Percentiles rank a stretch among this genome's conserved stretches.
These are phyloP conservation scores for Dendroctonus ponderosae DNA, from an alignment of 1,140 invertebrate species.

Conservation along the genomic window DNA sequence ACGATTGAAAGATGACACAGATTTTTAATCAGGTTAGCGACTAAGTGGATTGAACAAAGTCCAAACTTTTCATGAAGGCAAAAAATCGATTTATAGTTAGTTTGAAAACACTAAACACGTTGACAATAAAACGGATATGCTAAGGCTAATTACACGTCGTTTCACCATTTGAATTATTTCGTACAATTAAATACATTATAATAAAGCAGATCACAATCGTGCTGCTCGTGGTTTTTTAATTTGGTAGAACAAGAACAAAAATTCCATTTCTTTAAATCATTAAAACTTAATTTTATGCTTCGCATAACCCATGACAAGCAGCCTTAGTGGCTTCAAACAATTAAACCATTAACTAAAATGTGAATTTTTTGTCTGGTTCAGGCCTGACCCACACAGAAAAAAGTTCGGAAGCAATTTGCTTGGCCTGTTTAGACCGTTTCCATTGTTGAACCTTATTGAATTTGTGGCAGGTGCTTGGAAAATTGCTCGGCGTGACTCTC, in stretches of 20 bases:
- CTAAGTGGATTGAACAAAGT: no score
- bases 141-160: slow-evolving; percentile 19
- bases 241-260: slow-evolving; percentile 29
- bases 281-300: slow-evolving; percentile 48
- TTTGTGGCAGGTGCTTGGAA: slow-evolving; percentile 13
- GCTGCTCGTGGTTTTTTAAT: slow-evolving; percentile 23
- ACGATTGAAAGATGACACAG: no score
- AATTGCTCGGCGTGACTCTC: slow-evolving; percentile 16
- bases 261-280: slow-evolving; percentile 43
- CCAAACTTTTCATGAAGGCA: no score
- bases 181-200: background rate
- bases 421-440: background rate
- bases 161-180: slow-evolving; percentile 16
- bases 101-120: no score
- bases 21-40: no score
- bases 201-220: slow-evolving; percentile 18
- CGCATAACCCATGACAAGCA: slow-evolving; percentile 37
- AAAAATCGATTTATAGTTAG: no score
- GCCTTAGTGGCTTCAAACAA: slow-evolving; percentile 36
- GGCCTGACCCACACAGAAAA: slow-evolving; percentile 24
- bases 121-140: slow-evolving; percentile 13
- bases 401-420: slow-evolving; percentile 24
- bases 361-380: slow-evolving; percentile 40
- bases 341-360: slow-evolving; percentile 46
- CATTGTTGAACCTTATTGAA: slow-evolving; percentile 23